Conservation (phyloP, 2,113 vertebrate species). For the Chaenogobius annularis region DNA sequence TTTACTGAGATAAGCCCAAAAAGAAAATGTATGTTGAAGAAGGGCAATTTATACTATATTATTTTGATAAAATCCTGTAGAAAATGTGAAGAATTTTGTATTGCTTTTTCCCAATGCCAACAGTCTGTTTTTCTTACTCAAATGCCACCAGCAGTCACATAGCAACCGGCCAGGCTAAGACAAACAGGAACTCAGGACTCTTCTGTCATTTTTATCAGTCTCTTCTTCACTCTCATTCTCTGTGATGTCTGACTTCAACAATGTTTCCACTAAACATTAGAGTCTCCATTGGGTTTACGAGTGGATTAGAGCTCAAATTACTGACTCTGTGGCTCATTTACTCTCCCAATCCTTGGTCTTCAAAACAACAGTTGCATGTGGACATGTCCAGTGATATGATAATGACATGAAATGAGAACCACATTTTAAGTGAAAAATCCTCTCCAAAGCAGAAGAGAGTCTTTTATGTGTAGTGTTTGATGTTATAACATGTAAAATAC, state of each 20-base stretch:
- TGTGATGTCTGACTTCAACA: constrained; percentile 66
- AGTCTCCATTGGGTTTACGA: constrained; percentile 55
- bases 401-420: constrained; percentile 75
- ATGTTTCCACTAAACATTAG: constrained; percentile 70
- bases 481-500: constrained; percentile 46
- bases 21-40: no score
- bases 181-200: constrained; percentile 65
- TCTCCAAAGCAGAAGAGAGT: constrained; percentile 34
- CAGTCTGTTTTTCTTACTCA: constrained; percentile 10
- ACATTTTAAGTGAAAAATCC: constrained; percentile 60
- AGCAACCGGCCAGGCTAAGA: constrained; percentile 57
- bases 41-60: no score
- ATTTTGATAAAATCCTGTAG: no score
- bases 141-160: constrained; percentile 31
- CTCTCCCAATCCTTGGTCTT: constrained; percentile 61
- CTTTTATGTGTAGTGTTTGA: constrained; percentile 65
- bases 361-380: constrained; percentile 69
- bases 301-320: constrained; percentile 74
- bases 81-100: no score
- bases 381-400: constrained; percentile 72
- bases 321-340: constrained; percentile 73
- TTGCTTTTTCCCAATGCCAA: neutral
- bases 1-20: no score
- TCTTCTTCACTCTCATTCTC: constrained; percentile 50
- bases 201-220: constrained; percentile 64